A percentile compares a stretch with the other conserved stretches of the same genome.
Conservation (phyloP, 2,797 vertebrate species). For the Pangasius djambal region DNA sequence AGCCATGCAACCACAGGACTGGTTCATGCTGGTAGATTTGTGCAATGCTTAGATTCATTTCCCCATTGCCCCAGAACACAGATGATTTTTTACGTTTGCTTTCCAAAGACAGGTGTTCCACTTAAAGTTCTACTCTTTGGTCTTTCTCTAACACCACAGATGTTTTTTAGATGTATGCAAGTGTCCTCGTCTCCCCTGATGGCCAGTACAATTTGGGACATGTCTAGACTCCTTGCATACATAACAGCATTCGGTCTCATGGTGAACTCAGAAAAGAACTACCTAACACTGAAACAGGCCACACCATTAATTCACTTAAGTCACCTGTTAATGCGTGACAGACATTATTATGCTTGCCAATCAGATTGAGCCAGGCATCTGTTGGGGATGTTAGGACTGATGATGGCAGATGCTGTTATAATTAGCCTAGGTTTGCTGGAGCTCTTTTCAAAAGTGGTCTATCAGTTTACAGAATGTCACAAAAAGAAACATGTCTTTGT, state of each 20-base stretch:
- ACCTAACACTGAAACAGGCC: background rate
- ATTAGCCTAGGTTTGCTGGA: background rate
- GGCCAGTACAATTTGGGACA: background rate
- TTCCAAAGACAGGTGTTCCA: background rate
- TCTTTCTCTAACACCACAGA: background rate
- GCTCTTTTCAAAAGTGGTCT: background rate
- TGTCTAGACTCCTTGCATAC: background rate
- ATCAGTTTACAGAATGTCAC: background rate
- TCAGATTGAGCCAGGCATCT: background rate
- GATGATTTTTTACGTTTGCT: background rate
- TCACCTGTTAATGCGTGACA: background rate
- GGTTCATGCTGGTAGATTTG: background rate
- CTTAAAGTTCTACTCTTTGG: background rate
- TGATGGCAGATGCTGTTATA: constrained; percentile 4
- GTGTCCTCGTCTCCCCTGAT: background rate
- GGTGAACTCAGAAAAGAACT: background rate
- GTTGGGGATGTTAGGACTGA: background rate
- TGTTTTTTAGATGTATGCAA: background rate
- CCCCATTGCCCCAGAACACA: background rate
- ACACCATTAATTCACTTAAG: background rate
- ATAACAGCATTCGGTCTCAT: background rate
- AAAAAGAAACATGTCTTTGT: background rate
- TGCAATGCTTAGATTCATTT: background rate
- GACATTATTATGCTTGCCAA: background rate
- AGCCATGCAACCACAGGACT: background rate